A percentile compares a stretch with the other conserved stretches of the same genome.
Evolutionary conservation across 1,140 invertebrate genomes (phyloP).

Genomic region (Melipona quadrifasciata): DNA sequence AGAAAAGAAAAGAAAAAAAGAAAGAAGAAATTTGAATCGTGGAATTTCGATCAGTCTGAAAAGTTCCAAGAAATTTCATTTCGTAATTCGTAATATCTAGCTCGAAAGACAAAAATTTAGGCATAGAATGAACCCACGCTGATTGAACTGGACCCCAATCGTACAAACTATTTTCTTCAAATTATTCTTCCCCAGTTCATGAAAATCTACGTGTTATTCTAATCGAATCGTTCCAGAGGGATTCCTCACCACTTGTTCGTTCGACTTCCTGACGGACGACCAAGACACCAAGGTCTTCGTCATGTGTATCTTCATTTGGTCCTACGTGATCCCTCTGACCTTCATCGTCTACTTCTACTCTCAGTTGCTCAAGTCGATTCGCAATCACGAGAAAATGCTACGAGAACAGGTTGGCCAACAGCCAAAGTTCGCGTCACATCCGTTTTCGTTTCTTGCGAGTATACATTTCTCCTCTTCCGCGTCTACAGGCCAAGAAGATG

Average conservation of each 20-base stretch:
- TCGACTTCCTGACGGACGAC: slow-evolving; percentile 88
- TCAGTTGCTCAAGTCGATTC: slow-evolving; percentile 87
- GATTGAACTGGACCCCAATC: too few relatives aligned
- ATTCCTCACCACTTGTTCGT: slow-evolving; percentile 89
- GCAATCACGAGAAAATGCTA: slow-evolving; percentile 90
- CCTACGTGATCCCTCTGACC: slow-evolving; percentile 86
- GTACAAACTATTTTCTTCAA: too few relatives aligned
- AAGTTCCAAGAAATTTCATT: too few relatives aligned
- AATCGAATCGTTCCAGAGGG: slow-evolving; percentile 84
- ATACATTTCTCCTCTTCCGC: neutral
- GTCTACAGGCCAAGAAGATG: slow-evolving; percentile 88
- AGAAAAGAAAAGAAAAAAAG: too few relatives aligned
- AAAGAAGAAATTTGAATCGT: too few relatives aligned
- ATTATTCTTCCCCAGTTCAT: too few relatives aligned
- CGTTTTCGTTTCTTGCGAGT: rapidly evolving
- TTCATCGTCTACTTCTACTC: slow-evolving; percentile 88
- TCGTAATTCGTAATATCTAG: too few relatives aligned
- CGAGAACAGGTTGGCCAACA: slow-evolving; percentile 83
- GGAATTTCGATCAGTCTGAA: too few relatives aligned
- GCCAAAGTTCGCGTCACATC: neutral
- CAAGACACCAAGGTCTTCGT: slow-evolving; percentile 87
- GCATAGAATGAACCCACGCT: too few relatives aligned
- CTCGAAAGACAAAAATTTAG: too few relatives aligned
- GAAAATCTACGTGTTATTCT: neutral
- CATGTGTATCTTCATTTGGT: slow-evolving; percentile 86